Conservation (phyloP, 1,140 invertebrate genomes). For the Formica selysi region DNA sequence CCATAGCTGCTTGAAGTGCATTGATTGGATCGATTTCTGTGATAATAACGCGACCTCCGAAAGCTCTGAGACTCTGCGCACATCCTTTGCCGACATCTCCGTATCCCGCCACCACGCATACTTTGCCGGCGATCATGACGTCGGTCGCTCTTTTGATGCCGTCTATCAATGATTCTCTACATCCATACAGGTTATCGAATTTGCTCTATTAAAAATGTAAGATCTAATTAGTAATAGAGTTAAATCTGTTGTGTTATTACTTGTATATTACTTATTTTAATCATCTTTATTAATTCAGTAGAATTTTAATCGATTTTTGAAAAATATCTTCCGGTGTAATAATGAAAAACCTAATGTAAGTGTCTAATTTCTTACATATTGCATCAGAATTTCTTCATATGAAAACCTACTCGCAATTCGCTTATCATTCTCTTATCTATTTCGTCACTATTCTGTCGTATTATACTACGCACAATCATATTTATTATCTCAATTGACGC, state of each 20-base stretch:
- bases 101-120: slow-evolving; percentile 98
- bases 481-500: neutral
- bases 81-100: slow-evolving; percentile 99
- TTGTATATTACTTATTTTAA: neutral
- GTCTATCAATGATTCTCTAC: slow-evolving; percentile 98
- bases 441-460: neutral
- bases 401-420: neutral
- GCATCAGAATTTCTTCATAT: neutral
- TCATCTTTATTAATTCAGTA: neutral
- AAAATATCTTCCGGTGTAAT: neutral
- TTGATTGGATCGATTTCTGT: slow-evolving; percentile 99
- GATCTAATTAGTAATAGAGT: neutral
- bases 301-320: neutral
- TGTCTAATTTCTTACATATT: neutral
- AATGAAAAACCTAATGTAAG: neutral
- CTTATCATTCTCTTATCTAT: neutral
- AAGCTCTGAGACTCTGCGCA: slow-evolving; percentile 97
- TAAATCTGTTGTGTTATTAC: neutral
- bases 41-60: slow-evolving; percentile 98
- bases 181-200: slow-evolving; percentile 99
- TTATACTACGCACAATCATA: neutral
- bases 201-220: slow-evolving; percentile 92
- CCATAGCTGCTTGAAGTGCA: slow-evolving; percentile 99
- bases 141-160: slow-evolving; percentile 99
- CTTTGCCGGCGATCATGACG: slow-evolving; percentile 99